phyloP scores from a whole-genome alignment of 2,113 vertebrate genomes.

The Chaenogobius annularis region DNA sequence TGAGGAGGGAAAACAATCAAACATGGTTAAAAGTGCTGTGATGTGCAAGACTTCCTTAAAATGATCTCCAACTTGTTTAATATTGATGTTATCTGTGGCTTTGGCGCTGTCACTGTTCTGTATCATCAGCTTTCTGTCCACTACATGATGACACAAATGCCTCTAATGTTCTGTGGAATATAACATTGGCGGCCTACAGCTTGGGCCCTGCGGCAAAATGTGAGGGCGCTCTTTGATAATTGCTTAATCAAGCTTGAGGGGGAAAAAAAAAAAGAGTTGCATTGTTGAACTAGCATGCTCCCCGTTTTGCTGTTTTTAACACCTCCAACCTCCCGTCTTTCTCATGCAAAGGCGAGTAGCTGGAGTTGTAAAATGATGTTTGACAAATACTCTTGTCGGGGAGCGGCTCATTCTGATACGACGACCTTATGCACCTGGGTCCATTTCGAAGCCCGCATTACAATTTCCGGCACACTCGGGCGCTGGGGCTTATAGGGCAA shows the following conservation, averaged over 20 bases:
- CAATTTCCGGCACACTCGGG: slow-evolving; percentile 47
- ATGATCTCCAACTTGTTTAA: not conserved
- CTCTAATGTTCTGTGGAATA: slow-evolving; percentile 40
- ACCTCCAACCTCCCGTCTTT: not conserved
- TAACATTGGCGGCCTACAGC: slow-evolving; percentile 47
- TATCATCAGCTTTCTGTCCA: slow-evolving; percentile 12
- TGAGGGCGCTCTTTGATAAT: slow-evolving; percentile 50
- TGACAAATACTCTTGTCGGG: slow-evolving; percentile 48
- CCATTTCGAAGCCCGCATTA: slow-evolving; percentile 42
- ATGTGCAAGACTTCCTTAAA: not conserved
- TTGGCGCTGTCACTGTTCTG: slow-evolving; percentile 12
- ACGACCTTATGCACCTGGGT: slow-evolving; percentile 41
- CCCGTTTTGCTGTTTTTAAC: slow-evolving; percentile 10
- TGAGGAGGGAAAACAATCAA: too few relatives aligned
- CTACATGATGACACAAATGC: slow-evolving; percentile 25
- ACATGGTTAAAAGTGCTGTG: too few relatives aligned
- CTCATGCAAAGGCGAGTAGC: slow-evolving; percentile 17
- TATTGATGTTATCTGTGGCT: slow-evolving; percentile 5
- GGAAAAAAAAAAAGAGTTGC: not conserved
- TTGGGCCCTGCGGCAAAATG: slow-evolving; percentile 39
- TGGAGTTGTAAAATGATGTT: slow-evolving; percentile 40
- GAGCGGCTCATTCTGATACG: slow-evolving; percentile 48
- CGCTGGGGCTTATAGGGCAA: slow-evolving; percentile 34
- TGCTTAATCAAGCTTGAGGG: slow-evolving; percentile 15
- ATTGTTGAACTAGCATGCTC: not conserved